Evolutionary conservation across 2,888 invertebrate species (phyloP), one percentile per base, ranked within the genome.

Genomic region (Dorcus hopei): DNA sequence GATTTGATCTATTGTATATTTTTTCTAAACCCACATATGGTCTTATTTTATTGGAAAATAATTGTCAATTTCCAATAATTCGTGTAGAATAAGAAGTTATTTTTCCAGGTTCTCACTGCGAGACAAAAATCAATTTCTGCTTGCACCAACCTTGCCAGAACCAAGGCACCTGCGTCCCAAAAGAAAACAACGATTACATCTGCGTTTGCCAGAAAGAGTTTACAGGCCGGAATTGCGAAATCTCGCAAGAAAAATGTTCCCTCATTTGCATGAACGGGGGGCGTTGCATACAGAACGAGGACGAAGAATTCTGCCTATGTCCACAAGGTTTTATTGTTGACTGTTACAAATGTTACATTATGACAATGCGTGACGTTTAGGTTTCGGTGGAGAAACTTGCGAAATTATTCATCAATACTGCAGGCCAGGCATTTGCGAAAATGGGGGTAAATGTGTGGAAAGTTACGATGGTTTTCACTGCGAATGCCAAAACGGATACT

Each of bases 61-160:
- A 14, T 14, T 14, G 14, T 14, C 14, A 14, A 14, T 14, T 14
- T 14, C 19, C 19, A 19, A 19, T 19, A 19, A 19, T 19, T 19
- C 19, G 19, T 3, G 3, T 6, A 33, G 1, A 7, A 33, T 33
- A 33, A 6, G 5, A 4, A 33, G 3, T 33, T 23, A 4, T 8
- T 52, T 49, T 19, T 62, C 62, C 49, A 83, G 85, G 85, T 38
- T 79, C 81, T 0, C 76, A 78, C 57, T 86, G 85, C 66, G 83
- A 85, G 64, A 74, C 72, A 16, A 74, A 77, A 59, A 71, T 79
- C 14, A 75, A 80, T 66, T 72, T 75, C 1, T 86, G 86, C 57
- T 70, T 75, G 26, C 81, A 83, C 1, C 76, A 75, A 41, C 85
- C 85, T 0, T 86, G 86, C 65, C 72, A 79, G 38, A 83, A 85